These are phyloP conservation scores for Trichosurus vulpecula DNA, from an alignment of 2,797 vertebrate species.

Conservation along the genomic window DNA sequence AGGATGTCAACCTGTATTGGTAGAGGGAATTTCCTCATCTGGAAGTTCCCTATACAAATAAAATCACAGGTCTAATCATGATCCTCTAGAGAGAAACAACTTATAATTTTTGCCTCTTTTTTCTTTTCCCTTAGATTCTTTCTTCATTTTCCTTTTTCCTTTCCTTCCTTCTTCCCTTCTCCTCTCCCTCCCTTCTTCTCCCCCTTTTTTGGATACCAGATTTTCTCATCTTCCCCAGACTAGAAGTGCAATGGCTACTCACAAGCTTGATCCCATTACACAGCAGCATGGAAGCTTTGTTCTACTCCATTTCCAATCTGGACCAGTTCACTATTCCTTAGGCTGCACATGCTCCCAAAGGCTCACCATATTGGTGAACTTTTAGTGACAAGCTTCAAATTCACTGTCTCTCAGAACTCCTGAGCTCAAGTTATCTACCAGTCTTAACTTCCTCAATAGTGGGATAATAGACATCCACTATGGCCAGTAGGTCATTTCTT, in stretches of 20 bases:
- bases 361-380: not conserved
- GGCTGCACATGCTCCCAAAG: not conserved
- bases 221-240: not conserved
- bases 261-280: not conserved
- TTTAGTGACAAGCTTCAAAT: not conserved
- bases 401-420: not conserved
- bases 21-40: not conserved
- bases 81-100: not conserved
- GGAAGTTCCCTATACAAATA: not conserved
- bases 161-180: not conserved
- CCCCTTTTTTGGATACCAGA: not conserved
- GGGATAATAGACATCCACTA: not conserved
- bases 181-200: too few relatives aligned
- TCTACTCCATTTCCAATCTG: not conserved
- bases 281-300: not conserved
- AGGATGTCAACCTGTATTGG: not conserved
- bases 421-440: not conserved
- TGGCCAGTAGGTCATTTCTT: not conserved
- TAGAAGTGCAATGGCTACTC: not conserved
- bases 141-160: constrained; percentile 22
- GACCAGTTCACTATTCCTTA: not conserved
- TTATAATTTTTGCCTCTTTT: not conserved
- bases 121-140: not conserved
- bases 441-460: not conserved
- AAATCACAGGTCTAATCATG: not conserved